These are phyloP conservation scores for Pomacea canaliculata DNA, from an alignment of 2,888 invertebrate genomes.

Conservation along the genomic window DNA sequence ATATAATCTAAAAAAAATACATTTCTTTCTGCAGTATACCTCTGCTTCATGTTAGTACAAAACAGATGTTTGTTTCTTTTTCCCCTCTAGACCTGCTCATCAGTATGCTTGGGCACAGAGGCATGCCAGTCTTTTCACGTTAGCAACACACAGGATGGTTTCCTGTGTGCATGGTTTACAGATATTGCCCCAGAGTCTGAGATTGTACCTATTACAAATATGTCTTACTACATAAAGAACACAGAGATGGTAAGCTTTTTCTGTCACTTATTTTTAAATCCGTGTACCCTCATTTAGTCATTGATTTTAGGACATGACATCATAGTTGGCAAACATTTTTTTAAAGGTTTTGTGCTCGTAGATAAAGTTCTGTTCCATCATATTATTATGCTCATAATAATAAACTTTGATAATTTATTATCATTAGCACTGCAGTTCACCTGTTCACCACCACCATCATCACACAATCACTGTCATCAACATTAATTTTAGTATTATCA, in stretches of 20 bases:
- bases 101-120: constrained; percentile 49
- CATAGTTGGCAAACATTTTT: too few relatives aligned
- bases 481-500: too few relatives aligned
- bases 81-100: constrained; percentile 56
- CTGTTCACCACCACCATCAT: too few relatives aligned
- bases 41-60: not conserved
- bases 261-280: not conserved
- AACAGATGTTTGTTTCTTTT: not conserved
- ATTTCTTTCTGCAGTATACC: not conserved
- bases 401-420: too few relatives aligned
- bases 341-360: too few relatives aligned
- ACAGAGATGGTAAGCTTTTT: constrained; percentile 22
- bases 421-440: too few relatives aligned
- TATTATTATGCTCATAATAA: too few relatives aligned
- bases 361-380: too few relatives aligned
- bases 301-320: too few relatives aligned
- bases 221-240: constrained; percentile 27
- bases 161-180: constrained; percentile 23
- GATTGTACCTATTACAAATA: constrained; percentile 8
- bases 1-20: not conserved
- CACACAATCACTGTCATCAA: too few relatives aligned
- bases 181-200: not conserved
- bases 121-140: constrained; percentile 55
- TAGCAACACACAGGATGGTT: not conserved
- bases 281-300: too few relatives aligned